phyloP scores from a whole-genome alignment of 2,888 invertebrate genomes.

The Eilema caniola region DNA sequence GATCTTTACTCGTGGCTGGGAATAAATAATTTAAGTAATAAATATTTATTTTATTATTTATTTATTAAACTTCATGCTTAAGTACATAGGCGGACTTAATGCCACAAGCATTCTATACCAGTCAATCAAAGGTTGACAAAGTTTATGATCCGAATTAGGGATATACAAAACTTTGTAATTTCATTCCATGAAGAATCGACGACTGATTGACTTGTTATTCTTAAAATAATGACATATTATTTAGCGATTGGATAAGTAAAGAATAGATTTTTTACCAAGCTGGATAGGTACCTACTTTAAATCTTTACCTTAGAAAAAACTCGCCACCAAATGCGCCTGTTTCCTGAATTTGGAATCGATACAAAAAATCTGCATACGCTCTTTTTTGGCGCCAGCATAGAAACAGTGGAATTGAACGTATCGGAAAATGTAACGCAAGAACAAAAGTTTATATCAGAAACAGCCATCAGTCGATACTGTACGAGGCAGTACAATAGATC shows the following conservation, averaged over 20 bases:
- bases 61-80: too few species aligned
- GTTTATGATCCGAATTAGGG: background rate
- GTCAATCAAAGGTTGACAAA: too few species aligned
- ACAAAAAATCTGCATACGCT: background rate
- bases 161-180: background rate
- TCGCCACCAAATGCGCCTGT: background rate
- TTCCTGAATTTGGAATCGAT: background rate
- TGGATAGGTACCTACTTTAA: background rate
- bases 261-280: background rate
- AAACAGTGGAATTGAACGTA: constrained; percentile 16
- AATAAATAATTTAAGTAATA: too few species aligned
- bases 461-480: constrained; percentile 43
- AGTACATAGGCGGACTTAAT: too few species aligned
- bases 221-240: background rate
- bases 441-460: constrained; percentile 43
- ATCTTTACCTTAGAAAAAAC: background rate
- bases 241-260: background rate
- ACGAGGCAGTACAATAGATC: constrained; percentile 58
- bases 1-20: background rate
- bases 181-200: background rate
- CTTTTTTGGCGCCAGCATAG: too few species aligned
- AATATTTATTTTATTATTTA: too few species aligned
- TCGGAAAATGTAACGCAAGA: constrained; percentile 9
- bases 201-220: background rate
- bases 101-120: too few species aligned